A percentile compares a stretch with the other conserved stretches of the same genome.
These are phyloP conservation scores for Julus scandinavius DNA, from an alignment of 2,888 invertebrate genomes.

Conservation along the genomic window DNA sequence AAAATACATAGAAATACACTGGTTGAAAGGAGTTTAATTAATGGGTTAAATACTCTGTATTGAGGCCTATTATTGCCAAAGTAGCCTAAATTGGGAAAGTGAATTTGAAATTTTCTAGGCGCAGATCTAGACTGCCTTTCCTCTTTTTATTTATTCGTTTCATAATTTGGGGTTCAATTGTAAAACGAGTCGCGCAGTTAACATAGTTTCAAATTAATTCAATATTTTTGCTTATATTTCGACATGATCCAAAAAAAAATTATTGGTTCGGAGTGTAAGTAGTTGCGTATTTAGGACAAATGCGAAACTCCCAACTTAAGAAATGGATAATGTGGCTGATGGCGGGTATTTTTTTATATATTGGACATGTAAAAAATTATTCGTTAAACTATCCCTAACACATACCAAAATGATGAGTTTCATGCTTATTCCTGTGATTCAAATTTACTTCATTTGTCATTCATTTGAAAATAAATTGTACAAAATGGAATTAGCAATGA, in stretches of 20 bases:
- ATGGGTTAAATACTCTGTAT: slow-evolving; percentile 38
- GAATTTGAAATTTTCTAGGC: neutral
- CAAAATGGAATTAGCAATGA: no score
- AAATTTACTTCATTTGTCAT: no score
- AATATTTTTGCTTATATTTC: neutral
- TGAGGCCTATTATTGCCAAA: neutral
- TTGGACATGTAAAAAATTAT: no score
- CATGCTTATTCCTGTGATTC: no score
- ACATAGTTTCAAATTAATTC: neutral
- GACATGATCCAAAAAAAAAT: slow-evolving; percentile 1
- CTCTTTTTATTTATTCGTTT: neutral
- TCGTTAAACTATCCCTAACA: no score
- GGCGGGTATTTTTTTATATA: no score
- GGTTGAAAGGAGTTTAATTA: neutral
- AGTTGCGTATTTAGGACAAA: slow-evolving; percentile 7
- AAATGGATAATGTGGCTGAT: neutral
- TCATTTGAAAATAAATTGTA: no score
- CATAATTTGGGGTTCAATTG: neutral
- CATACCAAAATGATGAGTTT: no score
- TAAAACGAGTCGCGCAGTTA: neutral
- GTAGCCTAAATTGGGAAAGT: slow-evolving; percentile 34
- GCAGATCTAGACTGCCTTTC: neutral
- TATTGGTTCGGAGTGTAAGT: neutral
- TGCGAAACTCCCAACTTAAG: neutral
- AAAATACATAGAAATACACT: neutral